Evolutionary conservation across 2,797 vertebrate species (phyloP), one percentile per base, ranked within the genome.

Genomic region (Sebastes vulpes): DNA sequence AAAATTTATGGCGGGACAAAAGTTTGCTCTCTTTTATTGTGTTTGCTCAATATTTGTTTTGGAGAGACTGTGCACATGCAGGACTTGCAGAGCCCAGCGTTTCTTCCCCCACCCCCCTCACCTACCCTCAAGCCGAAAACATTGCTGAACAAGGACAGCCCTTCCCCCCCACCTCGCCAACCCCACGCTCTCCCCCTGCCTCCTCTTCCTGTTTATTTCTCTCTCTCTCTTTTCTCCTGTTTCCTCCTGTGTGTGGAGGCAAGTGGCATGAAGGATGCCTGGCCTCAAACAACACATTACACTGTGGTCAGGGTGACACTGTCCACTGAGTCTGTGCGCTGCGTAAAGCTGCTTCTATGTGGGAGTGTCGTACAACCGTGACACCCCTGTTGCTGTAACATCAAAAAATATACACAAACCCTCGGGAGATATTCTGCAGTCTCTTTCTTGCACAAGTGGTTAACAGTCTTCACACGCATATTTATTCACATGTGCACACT

Each of bases 181-280:
- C 77, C 57, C 69, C 74, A 50, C 68, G 21, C 77, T 85, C 86
- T 79, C 83, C 89, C 89, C 85, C 85, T 78, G 75, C 90, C 89
- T 93, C 73, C 84, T 92, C 91, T 94, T 94, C 94, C 94, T 94
- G 93, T 95, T 94, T 93, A 93, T 94, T 90, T 93, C 90, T 90
- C 90, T 90, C 81, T 77, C 77, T 64, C 72, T 76, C 42, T 81
- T 78, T 88, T 77, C 81, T 68, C 85, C 82, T 72, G 84, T 91
- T 92, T 92, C 89, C 88, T 88, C 70, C 79, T 79, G 68, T 71
- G 64, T 80, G 70, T 71, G 60, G 67, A 75, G 83, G 77, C 72
- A 83, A 86, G 82, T 83, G 79, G 83, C 79, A 74, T 56, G 31
- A 60, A 86, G 80, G 83, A 90, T 86, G 87, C 82, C 76, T 86